Conservation (phyloP, 2,113 vertebrate genomes). For the Riparia riparia region DNA sequence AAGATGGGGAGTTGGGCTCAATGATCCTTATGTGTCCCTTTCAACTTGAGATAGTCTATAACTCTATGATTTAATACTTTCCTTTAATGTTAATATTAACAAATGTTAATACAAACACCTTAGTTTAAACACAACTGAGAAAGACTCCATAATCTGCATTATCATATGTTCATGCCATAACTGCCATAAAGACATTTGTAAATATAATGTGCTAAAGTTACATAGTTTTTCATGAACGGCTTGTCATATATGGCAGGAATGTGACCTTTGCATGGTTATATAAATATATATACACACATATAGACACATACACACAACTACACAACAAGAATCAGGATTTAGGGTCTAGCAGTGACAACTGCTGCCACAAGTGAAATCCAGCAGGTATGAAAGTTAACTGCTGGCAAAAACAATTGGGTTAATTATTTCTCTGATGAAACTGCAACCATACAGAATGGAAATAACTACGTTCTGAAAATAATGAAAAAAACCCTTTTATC, state of each 20-base stretch:
- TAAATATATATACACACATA: neutral
- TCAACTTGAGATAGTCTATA: neutral
- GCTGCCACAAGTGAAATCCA: neutral
- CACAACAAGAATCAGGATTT: neutral
- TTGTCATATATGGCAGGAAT: neutral
- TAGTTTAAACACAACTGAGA: neutral
- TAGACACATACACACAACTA: fast-evolving
- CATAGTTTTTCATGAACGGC: neutral
- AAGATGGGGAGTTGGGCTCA: neutral
- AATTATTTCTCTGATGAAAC: neutral
- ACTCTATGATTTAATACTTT: neutral
- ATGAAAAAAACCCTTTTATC: neutral
- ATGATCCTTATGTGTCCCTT: neutral
- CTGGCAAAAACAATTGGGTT: neutral
- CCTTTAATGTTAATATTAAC: neutral
- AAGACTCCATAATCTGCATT: neutral
- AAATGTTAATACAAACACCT: neutral
- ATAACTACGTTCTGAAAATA: neutral
- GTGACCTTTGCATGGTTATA: neutral
- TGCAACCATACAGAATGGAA: neutral
- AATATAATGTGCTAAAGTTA: neutral
- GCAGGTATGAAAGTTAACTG: neutral
- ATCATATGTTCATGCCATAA: no score
- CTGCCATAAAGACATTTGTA: neutral
- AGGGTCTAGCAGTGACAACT: neutral